Evolutionary conservation across 2,113 vertebrate species (phyloP).

Genomic region (Morone saxatilis): DNA sequence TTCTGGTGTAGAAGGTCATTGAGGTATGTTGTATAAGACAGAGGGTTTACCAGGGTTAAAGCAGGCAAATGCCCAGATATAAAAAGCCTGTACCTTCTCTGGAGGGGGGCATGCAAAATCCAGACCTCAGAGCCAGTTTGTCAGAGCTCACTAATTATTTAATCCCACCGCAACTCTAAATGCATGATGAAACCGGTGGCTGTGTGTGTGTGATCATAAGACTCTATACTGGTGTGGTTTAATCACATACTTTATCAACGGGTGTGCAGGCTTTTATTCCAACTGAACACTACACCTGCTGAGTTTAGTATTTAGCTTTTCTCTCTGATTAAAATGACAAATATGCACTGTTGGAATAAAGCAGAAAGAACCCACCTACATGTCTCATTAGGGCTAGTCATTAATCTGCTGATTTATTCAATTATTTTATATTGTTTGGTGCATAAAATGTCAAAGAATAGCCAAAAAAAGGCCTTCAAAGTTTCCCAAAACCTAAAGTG

Average conservation of each 20-base stretch:
- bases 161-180: conserved; percentile 76
- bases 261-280: conserved; percentile 26
- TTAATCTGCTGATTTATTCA: not conserved
- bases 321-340: not conserved
- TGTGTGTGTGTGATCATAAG: conserved; percentile 45
- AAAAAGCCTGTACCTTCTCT: conserved; percentile 72
- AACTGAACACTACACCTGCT: conserved; percentile 34
- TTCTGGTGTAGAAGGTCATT: conserved; percentile 58
- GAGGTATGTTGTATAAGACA: conserved; percentile 33
- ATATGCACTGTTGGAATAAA: too few species aligned
- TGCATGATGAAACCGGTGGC: conserved; percentile 71
- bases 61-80: conserved; percentile 69
- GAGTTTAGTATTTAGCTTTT: conserved; percentile 29
- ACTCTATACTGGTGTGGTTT: conserved; percentile 44
- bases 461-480: too few species aligned
- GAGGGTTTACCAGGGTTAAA: conserved; percentile 58
- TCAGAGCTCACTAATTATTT: conserved; percentile 78
- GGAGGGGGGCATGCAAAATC: conserved; percentile 47
- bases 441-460: not conserved
- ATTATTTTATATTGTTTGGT: not conserved
- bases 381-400: not conserved
- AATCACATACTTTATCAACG: conserved; percentile 43
- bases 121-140: conserved; percentile 63
- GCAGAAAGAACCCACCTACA: too few species aligned
- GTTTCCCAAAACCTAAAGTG: not conserved